Evolutionary conservation across 2,888 invertebrate species (phyloP).

Genomic region (Anoncus sp.): DNA sequence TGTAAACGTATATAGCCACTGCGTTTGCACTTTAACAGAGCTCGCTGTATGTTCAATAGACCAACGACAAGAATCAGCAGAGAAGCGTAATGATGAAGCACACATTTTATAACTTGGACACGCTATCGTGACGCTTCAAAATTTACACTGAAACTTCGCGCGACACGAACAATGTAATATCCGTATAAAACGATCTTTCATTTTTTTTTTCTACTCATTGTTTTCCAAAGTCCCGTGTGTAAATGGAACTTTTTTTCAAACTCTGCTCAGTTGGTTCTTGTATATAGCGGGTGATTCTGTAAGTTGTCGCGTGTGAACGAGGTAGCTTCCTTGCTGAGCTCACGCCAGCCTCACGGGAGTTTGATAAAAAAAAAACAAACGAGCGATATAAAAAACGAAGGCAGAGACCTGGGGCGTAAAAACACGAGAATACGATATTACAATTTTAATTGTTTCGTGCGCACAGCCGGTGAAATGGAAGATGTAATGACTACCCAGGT

Average conservation of each 20-base stretch:
- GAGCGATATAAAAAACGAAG: background rate
- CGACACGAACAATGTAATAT: background rate
- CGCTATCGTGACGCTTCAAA: background rate
- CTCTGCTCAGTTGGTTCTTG: slow-evolving; percentile 5
- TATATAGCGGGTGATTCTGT: slow-evolving; percentile 43
- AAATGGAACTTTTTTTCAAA: background rate
- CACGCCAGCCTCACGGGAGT: slow-evolving; percentile 14
- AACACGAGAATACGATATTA: slow-evolving; percentile 25
- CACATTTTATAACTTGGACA: background rate
- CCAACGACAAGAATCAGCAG: background rate
- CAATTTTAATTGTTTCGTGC: slow-evolving; percentile 47
- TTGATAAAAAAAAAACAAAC: background rate
- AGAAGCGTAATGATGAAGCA: background rate
- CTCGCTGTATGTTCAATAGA: background rate
- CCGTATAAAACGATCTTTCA: background rate
- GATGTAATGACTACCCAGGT: background rate
- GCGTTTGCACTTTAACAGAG: too few relatives aligned
- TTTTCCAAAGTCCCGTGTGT: background rate
- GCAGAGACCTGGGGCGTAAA: background rate
- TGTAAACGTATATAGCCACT: too few relatives aligned
- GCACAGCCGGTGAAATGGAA: slow-evolving; percentile 12
- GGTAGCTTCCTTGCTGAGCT: slow-evolving; percentile 13
- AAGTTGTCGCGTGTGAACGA: slow-evolving; percentile 49
- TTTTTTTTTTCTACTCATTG: slow-evolving; percentile 3
- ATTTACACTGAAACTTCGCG: slow-evolving; percentile 6